A percentile compares a stretch with the other conserved stretches of the same genome.
Conservation (phyloP, 2,113 vertebrate genomes). For the Harpagus bidentatus region DNA sequence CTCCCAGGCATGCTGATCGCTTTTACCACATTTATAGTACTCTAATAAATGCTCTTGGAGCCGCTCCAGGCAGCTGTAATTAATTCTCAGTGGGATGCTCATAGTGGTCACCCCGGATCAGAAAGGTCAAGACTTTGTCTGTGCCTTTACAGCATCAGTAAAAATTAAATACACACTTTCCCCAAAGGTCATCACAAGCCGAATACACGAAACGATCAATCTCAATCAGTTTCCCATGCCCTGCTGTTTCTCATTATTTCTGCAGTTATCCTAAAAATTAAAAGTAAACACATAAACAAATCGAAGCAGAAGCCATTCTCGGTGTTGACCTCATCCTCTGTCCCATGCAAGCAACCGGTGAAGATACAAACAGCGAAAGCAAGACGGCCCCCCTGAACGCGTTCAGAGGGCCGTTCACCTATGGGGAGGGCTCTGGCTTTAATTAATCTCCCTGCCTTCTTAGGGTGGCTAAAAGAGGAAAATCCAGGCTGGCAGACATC, state of each 20-base stretch:
- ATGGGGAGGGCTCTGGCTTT: not conserved
- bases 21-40: conserved; percentile 39
- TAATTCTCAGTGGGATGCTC: conserved; percentile 61
- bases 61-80: conserved; percentile 45
- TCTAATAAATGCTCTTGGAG: conserved; percentile 47
- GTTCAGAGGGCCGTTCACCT: not conserved
- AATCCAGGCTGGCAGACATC: conserved; percentile 15
- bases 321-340: not conserved
- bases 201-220: not conserved
- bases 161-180: conserved; percentile 57
- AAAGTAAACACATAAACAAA: conserved; percentile 15
- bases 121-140: conserved; percentile 56
- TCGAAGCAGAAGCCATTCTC: not conserved
- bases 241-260: conserved; percentile 42
- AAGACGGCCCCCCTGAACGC: not conserved
- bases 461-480: conserved; percentile 22
- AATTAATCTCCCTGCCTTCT: conserved; percentile 43
- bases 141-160: conserved; percentile 58
- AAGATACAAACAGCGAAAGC: not conserved
- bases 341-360: not conserved
- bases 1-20: not conserved
- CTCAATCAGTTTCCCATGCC: not conserved
- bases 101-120: conserved; percentile 42
- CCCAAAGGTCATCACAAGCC: conserved; percentile 31
- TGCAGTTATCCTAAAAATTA: conserved; percentile 20